Conservation (phyloP, 2,888 invertebrate genomes). For the Habroteleia sp. region DNA sequence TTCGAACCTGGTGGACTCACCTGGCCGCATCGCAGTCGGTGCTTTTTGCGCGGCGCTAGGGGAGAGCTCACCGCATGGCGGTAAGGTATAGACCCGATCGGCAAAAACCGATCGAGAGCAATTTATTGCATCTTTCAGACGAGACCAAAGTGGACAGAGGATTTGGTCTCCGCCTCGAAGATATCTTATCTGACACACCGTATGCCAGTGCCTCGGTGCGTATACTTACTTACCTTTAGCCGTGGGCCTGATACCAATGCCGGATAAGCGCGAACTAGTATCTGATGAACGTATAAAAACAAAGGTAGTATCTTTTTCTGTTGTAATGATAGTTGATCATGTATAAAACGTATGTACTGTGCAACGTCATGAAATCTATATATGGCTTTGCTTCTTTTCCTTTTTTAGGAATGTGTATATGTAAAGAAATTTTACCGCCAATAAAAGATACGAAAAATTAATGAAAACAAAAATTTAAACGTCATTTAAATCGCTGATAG, state of each 20-base stretch:
- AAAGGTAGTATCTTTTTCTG: constrained; percentile 70
- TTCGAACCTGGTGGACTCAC: constrained; percentile 30
- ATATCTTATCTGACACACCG: constrained; percentile 79
- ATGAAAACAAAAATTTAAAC: constrained; percentile 3
- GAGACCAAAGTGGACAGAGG: constrained; percentile 75
- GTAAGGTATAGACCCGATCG: constrained; percentile 71
- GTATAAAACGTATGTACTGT: constrained; percentile 57
- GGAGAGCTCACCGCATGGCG: constrained; percentile 53
- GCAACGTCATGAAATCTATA: constrained; percentile 42
- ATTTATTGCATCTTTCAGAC: constrained; percentile 78
- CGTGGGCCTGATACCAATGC: constrained; percentile 75
- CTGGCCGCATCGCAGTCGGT: constrained; percentile 39
- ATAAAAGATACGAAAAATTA: constrained; percentile 36
- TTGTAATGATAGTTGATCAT: constrained; percentile 72
- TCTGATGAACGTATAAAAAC: constrained; percentile 78
- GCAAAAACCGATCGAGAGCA: constrained; percentile 78
- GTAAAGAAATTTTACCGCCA: constrained; percentile 34
- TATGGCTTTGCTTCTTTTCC: constrained; percentile 2
- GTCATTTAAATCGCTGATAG: not conserved
- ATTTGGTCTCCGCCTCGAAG: constrained; percentile 75
- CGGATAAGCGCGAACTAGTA: constrained; percentile 76
- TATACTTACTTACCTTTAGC: constrained; percentile 75
- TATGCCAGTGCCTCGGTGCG: constrained; percentile 67
- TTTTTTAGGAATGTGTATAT: constrained; percentile 14
- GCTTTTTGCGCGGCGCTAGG: constrained; percentile 55